Evolutionary conservation across 2,888 invertebrate genomes (phyloP), one percentile per base, ranked within the genome.

Genomic region (Hirtodrosophila alboralis): DNA sequence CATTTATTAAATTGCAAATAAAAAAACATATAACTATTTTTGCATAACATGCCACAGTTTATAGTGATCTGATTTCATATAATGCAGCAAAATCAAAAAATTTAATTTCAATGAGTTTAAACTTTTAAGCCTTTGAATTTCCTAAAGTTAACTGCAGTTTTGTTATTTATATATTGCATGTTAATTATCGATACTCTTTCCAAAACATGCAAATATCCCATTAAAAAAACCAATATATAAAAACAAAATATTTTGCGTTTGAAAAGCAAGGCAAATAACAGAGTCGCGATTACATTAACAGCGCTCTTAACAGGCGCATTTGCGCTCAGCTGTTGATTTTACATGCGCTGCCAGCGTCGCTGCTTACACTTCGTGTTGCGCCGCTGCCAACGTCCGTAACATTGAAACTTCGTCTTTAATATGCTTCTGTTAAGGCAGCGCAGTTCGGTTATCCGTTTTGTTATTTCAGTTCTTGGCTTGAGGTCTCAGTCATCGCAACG

Each of bases 401-500:
- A 74, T 37, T 5, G 26, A 13, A 28, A 34, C 51, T 62, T 74
- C 75, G 70, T 56, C 58, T 63, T 21, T 37, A 2, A 21, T 6
- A 5, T 8, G 31, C n/a, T 34, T 16, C 57, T 72, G 74, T 73
- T 69, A 74, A 54, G 8, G 27, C 52, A 44, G 70, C 57, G 73
- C 52, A 28, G 52, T 30, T 40, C 40, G 75, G 45, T 38, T 52
- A 44, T 60, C 49, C 56, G 60, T 58, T 76, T 56, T 44, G 44
- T 62, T 61, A 51, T 49, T 56, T 63, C 72, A 76, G 74, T 80
- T 84, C 77, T 84, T 77, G 65, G 81, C 70, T 70, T 80, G 58
- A 48, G 47, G 74, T 68, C 72, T 86, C 86, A 87, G 87, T 87
- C 87, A 87, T 72, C 88, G 81, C 79, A 88, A 75, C 85, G 83